Conservation (phyloP, 2,113 vertebrate species). For the Euleptes europaea region DNA sequence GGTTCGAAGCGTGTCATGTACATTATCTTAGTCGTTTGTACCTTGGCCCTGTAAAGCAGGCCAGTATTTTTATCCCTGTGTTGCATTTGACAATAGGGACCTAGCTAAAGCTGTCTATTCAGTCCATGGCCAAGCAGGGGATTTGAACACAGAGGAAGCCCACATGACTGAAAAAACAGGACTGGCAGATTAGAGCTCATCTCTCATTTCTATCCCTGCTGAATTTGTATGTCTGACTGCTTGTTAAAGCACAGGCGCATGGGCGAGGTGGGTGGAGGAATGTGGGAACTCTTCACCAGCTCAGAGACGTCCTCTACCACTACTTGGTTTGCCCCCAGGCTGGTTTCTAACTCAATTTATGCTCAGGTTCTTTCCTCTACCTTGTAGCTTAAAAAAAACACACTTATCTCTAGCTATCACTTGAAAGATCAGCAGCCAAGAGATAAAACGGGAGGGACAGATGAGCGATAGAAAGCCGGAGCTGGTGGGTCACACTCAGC, state of each 20-base stretch:
- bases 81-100: background rate
- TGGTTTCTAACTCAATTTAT: background rate
- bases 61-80: background rate
- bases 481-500: background rate
- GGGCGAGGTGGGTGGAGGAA: too few relatives aligned
- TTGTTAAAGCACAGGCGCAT: background rate
- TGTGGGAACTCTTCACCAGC: too few relatives aligned
- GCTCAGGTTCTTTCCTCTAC: background rate
- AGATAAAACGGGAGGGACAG: background rate
- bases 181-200: background rate
- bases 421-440: background rate
- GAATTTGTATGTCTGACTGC: background rate
- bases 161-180: background rate
- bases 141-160: background rate
- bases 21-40: background rate
- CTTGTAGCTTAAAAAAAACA: too few relatives aligned
- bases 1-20: background rate
- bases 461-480: too few relatives aligned
- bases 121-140: background rate
- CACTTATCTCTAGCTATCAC: background rate
- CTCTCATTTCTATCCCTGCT: background rate
- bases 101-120: background rate
- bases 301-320: background rate
- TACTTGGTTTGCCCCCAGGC: background rate
- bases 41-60: background rate